Evolutionary conservation across 2,113 vertebrate species (phyloP).

Genomic region (Cacatua alba): DNA sequence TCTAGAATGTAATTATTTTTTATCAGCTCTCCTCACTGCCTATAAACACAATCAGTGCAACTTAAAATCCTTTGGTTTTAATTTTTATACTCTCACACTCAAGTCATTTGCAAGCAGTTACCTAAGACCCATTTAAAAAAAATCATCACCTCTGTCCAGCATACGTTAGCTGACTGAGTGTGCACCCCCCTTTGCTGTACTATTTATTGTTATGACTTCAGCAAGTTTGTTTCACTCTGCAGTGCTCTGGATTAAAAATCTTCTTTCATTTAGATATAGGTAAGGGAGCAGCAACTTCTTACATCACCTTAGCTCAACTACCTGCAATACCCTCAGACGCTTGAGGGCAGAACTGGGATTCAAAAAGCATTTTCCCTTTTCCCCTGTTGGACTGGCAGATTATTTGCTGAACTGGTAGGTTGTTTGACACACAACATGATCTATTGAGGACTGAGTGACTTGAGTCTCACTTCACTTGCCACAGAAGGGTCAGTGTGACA

Average conservation of each 20-base stretch:
- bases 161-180: rapidly evolving
- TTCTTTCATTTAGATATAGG: not conserved
- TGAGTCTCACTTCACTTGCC: not conserved
- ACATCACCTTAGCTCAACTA: not conserved
- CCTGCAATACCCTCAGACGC: not conserved
- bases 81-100: not conserved
- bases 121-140: not conserved
- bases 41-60: not conserved
- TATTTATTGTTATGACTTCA: not conserved
- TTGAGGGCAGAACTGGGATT: not conserved
- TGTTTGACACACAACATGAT: not conserved
- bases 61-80: not conserved
- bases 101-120: not conserved
- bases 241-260: not conserved
- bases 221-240: not conserved
- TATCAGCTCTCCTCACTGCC: not conserved
- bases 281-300: not conserved
- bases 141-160: not conserved
- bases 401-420: not conserved
- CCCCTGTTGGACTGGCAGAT: not conserved
- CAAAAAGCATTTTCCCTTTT: not conserved
- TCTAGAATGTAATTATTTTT: not conserved
- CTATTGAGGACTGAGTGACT: not conserved
- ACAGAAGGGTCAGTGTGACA: constrained; percentile 27
- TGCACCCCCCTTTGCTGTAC: too few relatives aligned